Percentiles rank a stretch among this genome's conserved stretches.
Evolutionary conservation across 1,140 invertebrate species (phyloP).

Genomic region (Calliphora vicina): DNA sequence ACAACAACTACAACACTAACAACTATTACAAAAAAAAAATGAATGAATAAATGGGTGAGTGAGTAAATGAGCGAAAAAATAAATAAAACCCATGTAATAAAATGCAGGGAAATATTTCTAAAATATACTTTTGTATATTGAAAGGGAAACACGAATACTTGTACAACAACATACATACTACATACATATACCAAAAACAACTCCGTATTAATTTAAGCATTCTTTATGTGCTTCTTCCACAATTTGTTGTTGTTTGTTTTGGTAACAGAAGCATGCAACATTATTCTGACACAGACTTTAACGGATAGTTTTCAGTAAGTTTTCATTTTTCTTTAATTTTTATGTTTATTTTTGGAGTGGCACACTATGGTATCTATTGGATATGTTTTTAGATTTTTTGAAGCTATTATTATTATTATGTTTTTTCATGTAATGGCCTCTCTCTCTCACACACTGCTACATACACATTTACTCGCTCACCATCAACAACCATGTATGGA

Average conservation of each 20-base stretch:
- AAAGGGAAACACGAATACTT: neutral
- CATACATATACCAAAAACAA: neutral
- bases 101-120: conserved; percentile 9
- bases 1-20: neutral
- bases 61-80: neutral
- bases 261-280: neutral
- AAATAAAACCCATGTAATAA: neutral
- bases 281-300: neutral
- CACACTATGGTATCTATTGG: neutral
- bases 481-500: neutral
- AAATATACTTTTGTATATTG: neutral
- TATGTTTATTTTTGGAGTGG: conserved; percentile 4
- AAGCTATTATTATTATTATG: too few relatives aligned
- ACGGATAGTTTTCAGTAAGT: neutral
- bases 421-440: neutral
- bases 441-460: neutral
- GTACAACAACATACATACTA: neutral
- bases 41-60: neutral
- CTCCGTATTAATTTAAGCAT: neutral
- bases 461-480: too few relatives aligned
- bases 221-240: too few relatives aligned
- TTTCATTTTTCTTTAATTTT: neutral
- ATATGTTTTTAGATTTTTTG: neutral
- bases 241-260: neutral
- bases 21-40: neutral